A percentile compares a stretch with the other conserved stretches of the same genome.
Conservation (phyloP, 2,888 invertebrate genomes). For the Chalcosyrphus nemorum region DNA sequence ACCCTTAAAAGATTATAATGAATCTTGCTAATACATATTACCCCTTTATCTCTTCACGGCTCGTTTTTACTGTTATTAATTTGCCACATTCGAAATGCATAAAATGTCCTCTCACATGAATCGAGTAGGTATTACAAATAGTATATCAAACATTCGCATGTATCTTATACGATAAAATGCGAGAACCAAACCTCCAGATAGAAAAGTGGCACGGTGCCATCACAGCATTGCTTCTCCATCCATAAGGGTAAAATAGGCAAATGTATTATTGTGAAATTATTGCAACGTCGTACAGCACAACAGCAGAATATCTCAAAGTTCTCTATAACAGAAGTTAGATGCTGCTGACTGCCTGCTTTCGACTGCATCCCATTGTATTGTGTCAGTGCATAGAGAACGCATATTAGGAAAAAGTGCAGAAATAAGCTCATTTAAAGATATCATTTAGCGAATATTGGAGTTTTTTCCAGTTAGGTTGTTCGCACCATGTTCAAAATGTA, state of each 20-base stretch:
- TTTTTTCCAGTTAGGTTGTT: conserved; percentile 14
- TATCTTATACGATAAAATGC: not conserved
- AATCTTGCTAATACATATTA: not conserved
- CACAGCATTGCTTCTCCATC: not conserved
- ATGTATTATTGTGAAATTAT: conserved; percentile 16
- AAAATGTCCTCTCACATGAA: not conserved
- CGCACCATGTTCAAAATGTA: conserved; percentile 25
- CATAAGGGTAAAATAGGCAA: conserved; percentile 1
- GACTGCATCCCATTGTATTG: not conserved
- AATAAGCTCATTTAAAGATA: conserved; percentile 32
- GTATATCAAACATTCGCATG: not conserved
- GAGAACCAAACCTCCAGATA: not conserved
- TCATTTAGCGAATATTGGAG: conserved; percentile 24
- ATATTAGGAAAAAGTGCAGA: conserved; percentile 9
- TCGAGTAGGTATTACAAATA: not conserved
- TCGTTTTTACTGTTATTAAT: not conserved
- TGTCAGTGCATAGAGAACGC: not conserved
- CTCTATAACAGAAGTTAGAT: not conserved
- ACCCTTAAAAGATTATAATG: not conserved
- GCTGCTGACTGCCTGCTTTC: conserved; percentile 5
- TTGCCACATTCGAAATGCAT: not conserved
- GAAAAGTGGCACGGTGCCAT: conserved; percentile 14
- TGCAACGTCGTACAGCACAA: not conserved
- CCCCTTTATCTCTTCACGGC: conserved; percentile 1
- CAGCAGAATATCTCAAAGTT: conserved; percentile 4